These are phyloP conservation scores for Brachionus calyciflorus DNA, from an alignment of 1,140 invertebrate species.

Conservation along the genomic window DNA sequence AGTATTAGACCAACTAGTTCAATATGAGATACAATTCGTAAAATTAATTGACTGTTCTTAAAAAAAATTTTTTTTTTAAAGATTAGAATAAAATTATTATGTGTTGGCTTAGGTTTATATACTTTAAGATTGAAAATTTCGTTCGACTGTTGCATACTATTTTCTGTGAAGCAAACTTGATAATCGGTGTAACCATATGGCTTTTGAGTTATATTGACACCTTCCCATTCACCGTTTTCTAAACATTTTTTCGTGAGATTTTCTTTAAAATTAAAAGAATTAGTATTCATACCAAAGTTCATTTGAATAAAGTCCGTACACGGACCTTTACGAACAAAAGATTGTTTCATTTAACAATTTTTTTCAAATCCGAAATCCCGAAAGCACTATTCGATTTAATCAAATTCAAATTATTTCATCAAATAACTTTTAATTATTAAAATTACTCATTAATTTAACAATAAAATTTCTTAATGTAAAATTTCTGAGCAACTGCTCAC, in stretches of 20 bases:
- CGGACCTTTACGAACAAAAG: too few species aligned
- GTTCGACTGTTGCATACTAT: not conserved
- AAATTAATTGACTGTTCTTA: slow-evolving; percentile 5
- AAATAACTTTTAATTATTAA: too few species aligned
- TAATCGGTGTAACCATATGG: slow-evolving; percentile 19
- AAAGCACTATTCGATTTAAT: too few species aligned
- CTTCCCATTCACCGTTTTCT: slow-evolving; percentile 18
- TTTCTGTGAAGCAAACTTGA: slow-evolving; percentile 13
- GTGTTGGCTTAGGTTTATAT: not conserved
- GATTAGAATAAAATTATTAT: not conserved
- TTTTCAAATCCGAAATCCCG: too few species aligned
- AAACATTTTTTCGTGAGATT: slow-evolving; percentile 14
- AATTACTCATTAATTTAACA: too few species aligned
- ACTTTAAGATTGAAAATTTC: not conserved
- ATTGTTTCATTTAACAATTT: too few species aligned
- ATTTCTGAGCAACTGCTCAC: too few species aligned
- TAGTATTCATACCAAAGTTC: too few species aligned
- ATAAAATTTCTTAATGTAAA: too few species aligned
- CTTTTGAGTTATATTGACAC: not conserved
- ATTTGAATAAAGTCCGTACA: too few species aligned
- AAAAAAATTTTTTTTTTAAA: not conserved
- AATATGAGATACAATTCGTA: slow-evolving; percentile 8
- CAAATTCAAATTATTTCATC: too few species aligned
- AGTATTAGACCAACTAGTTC: slow-evolving; percentile 34
- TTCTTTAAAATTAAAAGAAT: not conserved